A percentile compares a stretch with the other conserved stretches of the same genome.
These are phyloP conservation scores for Enteromius afrohamiltoni DNA, from an alignment of 2,797 vertebrate species.

Conservation along the genomic window DNA sequence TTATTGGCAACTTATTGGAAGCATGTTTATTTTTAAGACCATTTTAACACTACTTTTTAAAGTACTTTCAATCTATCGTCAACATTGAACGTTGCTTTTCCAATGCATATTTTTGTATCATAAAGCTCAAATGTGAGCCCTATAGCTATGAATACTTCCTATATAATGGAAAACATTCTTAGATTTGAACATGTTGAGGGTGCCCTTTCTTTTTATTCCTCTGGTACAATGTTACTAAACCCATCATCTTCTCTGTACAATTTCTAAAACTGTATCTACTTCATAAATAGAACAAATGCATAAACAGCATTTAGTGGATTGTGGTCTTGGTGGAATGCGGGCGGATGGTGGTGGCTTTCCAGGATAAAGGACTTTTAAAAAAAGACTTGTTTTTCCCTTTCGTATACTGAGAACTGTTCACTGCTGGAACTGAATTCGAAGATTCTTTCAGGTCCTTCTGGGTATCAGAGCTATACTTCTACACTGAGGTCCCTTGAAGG, in stretches of 20 bases:
- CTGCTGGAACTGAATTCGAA: constrained; percentile 29
- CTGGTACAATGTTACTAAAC: constrained; percentile 68
- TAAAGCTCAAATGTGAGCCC: neutral
- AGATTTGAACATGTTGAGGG: neutral
- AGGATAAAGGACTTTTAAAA: constrained; percentile 61
- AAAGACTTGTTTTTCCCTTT: constrained; percentile 24
- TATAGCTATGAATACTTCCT: neutral
- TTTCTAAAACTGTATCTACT: constrained; percentile 66
- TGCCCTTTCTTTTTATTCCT: constrained; percentile 57
- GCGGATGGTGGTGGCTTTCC: constrained; percentile 67
- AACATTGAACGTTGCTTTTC: neutral
- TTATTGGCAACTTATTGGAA: too few relatives aligned
- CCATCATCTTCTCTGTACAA: constrained; percentile 71
- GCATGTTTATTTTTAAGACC: too few relatives aligned
- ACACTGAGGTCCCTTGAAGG: constrained; percentile 13
- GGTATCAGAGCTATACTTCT: constrained; percentile 5
- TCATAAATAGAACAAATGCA: constrained; percentile 75
- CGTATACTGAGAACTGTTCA: constrained; percentile 13
- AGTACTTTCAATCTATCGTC: neutral
- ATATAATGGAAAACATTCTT: neutral
- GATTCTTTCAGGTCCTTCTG: constrained; percentile 7
- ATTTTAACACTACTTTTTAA: neutral
- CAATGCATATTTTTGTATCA: neutral
- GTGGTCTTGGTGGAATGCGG: constrained; percentile 72
- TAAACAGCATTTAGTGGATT: constrained; percentile 74